These are phyloP conservation scores for Sapayoa aenigma DNA, from an alignment of 2,113 vertebrate genomes.

Conservation along the genomic window DNA sequence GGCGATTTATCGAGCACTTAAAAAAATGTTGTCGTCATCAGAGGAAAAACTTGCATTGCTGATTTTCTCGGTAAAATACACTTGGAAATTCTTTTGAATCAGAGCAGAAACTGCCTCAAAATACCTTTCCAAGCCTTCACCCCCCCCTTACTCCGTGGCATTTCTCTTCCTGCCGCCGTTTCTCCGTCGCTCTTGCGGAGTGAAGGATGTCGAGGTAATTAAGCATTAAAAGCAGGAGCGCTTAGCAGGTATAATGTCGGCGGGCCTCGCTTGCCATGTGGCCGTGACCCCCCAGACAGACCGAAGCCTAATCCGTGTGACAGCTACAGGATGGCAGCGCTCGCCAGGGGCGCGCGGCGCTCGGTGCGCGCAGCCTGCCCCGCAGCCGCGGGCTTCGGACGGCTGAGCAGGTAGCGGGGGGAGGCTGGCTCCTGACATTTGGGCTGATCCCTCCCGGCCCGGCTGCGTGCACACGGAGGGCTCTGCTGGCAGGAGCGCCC, in stretches of 20 bases:
- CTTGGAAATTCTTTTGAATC: neutral
- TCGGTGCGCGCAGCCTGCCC: constrained; percentile 85
- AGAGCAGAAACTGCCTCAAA: constrained; percentile 16
- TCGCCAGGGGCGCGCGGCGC: constrained; percentile 81
- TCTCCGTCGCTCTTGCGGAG: constrained; percentile 34
- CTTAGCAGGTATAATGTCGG: constrained; percentile 72
- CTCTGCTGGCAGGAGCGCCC: constrained; percentile 92
- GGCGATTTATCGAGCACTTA: neutral
- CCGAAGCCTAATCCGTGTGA: constrained; percentile 87
- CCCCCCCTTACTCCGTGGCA: neutral
- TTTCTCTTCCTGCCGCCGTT: constrained; percentile 38
- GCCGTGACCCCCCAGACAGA: constrained; percentile 79
- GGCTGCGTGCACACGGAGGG: constrained; percentile 84
- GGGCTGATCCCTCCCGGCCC: constrained; percentile 88
- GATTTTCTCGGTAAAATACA: neutral
- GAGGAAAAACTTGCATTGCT: neutral
- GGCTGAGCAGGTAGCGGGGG: constrained; percentile 91
- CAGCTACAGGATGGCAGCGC: constrained; percentile 88
- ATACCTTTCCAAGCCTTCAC: constrained; percentile 5
- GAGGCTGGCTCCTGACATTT: constrained; percentile 96
- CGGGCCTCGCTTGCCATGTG: constrained; percentile 59
- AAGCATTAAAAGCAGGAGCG: constrained; percentile 62
- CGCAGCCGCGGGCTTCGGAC: too few species aligned
- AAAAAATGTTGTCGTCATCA: neutral
- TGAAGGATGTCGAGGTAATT: constrained; percentile 58